Evolutionary conservation across 2,113 vertebrate genomes (phyloP), one percentile per base, ranked within the genome.

Genomic region (Pseudopodoces humilis): DNA sequence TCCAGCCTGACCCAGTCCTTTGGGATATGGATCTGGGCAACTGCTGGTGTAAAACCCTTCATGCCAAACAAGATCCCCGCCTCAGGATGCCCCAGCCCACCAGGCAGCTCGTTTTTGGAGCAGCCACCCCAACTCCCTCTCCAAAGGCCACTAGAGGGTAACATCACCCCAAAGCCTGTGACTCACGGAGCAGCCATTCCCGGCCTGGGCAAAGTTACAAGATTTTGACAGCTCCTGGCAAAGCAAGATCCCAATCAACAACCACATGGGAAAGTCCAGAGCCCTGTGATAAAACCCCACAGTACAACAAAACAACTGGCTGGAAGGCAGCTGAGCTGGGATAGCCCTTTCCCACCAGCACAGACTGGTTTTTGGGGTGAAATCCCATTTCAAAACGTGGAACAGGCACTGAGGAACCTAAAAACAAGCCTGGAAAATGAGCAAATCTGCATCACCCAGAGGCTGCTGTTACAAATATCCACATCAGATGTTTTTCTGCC

Each of bases 61-160:
- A 0, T 5, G 16, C 10, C 15, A 47, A 55, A 44, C n/a, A 21
- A 21, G 8, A 56, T 16, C 15, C 35, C 78, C 7, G 43, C 69
- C 31, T 67, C 56, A 7, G 22, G 56, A 52, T 1, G 2, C 24
- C 44, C 78, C 16, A 67, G 53, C 43, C 50, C 50, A 37, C 2
- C 52, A 35, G 35, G 43, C 43, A 81, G 21, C 2, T 3, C 1
- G 0, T 4, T 31, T 67, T 64, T 6, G 49, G 39, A 18, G 64
- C 50, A 15, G 70, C 6, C 3, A 0, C 31, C 43, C 39, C 31
- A 0, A 3, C 5, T 67, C 44, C 85, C 35, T n/a, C 69, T 39
- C 56, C 5, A 0, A 3, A 95, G 59, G 67, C 95, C 95, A 86
- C 94, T 77, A 90, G 95, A 95, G 96, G 92, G 96, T 90, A 95